A percentile compares a stretch with the other conserved stretches of the same genome.
These are phyloP conservation scores for Perizoma flavofasciatum DNA, from an alignment of 2,888 invertebrate genomes.

Conservation along the genomic window DNA sequence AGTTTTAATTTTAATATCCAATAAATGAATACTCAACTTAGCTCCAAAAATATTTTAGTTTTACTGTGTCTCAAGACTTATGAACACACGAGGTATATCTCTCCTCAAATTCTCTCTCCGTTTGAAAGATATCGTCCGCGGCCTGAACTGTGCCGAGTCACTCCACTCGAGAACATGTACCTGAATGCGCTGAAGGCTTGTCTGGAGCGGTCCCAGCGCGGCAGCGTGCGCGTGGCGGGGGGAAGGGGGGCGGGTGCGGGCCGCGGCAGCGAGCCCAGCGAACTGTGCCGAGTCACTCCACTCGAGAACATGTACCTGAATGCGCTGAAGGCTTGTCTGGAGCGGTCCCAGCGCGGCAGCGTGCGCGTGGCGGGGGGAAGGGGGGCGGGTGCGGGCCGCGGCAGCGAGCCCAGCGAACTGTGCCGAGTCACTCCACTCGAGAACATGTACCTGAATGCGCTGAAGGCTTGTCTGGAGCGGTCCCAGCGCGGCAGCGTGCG, in stretches of 20 bases:
- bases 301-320: constrained; percentile 47
- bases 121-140: too few relatives aligned
- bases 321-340: constrained; percentile 59
- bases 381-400: constrained; percentile 40
- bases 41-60: too few relatives aligned
- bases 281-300: too few relatives aligned
- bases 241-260: constrained; percentile 23
- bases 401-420: constrained; percentile 66
- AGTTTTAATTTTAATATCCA: too few relatives aligned
- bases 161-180: constrained; percentile 24
- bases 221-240: constrained; percentile 45
- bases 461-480: constrained; percentile 57
- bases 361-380: constrained; percentile 37
- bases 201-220: constrained; percentile 52
- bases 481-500: constrained; percentile 55
- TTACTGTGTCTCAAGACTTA: too few relatives aligned
- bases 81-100: too few relatives aligned
- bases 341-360: constrained; percentile 55
- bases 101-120: too few relatives aligned
- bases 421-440: too few relatives aligned
- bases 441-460: constrained; percentile 55
- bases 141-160: too few relatives aligned
- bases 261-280: constrained; percentile 62
- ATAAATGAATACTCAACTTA: too few relatives aligned
- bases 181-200: constrained; percentile 66